Evolutionary conservation across 1,140 invertebrate species (phyloP).

Genomic region (Bombus turneri): DNA sequence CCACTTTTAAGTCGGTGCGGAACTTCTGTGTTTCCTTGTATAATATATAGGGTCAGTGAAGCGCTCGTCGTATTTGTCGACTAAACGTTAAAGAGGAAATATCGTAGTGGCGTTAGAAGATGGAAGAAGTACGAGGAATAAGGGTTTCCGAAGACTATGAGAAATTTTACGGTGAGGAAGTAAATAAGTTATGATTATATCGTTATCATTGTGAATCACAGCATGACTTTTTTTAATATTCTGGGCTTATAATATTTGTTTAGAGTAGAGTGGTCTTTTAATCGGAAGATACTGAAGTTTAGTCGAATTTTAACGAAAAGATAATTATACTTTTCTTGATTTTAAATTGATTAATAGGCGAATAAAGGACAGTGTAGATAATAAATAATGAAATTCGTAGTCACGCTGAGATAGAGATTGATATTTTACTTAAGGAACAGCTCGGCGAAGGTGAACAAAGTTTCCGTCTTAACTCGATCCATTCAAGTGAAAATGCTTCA

Average conservation of each 20-base stretch:
- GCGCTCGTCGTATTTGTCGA: neutral
- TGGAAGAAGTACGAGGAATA: neutral
- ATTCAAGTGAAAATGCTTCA: neutral
- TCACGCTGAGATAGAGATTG: neutral
- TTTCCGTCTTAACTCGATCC: neutral
- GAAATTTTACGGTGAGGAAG: no score
- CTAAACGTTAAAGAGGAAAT: conserved; percentile 5
- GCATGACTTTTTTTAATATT: no score
- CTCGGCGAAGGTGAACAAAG: neutral
- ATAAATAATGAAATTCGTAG: no score
- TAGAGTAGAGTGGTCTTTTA: no score
- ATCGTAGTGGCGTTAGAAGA: neutral
- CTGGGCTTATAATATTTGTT: no score
- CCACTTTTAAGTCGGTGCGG: conserved; percentile 7
- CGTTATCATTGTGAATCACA: no score
- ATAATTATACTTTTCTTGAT: no score
- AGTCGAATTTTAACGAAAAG: no score
- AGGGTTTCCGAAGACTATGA: neutral
- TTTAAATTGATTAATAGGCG: no score
- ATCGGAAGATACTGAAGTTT: no score
- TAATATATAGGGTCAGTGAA: neutral
- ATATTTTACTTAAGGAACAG: neutral
- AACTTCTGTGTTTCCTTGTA: neutral
- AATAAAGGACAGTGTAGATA: no score
- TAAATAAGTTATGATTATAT: no score